Evolutionary conservation across 2,888 invertebrate species (phyloP).

Genomic region (Drosophila dives): DNA sequence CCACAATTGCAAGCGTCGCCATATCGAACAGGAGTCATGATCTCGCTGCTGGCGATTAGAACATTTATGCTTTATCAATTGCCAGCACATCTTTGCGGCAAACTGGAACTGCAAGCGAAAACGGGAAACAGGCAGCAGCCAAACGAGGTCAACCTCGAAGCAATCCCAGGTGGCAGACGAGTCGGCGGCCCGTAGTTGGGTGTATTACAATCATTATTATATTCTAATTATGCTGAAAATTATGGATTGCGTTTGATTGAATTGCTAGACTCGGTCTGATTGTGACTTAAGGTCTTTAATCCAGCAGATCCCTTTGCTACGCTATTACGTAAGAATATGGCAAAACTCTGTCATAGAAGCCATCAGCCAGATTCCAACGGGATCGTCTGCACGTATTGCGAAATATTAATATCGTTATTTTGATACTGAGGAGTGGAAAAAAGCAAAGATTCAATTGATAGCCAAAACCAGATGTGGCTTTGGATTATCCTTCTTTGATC

Average conservation of each 20-base stretch:
- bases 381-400: no score
- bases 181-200: not conserved
- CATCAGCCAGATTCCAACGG: no score
- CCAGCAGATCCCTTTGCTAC: no score
- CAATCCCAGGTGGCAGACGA: not conserved
- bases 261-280: not conserved
- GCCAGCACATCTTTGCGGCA: not conserved
- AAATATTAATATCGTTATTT: no score
- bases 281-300: not conserved
- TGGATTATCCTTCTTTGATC: not conserved
- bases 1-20: conserved; percentile 20
- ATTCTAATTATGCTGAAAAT: not conserved
- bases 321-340: no score
- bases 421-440: no score
- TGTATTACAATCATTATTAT: not conserved
- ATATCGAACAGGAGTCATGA: conserved; percentile 11
- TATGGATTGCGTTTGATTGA: no score
- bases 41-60: not conserved
- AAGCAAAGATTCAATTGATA: no score
- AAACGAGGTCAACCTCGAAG: not conserved
- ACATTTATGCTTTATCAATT: conserved; percentile 1
- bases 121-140: not conserved
- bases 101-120: not conserved
- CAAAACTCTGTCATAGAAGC: no score
- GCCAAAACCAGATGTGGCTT: no score